Evolutionary conservation across 2,888 invertebrate genomes (phyloP).

Genomic region (Dasypolia templi): DNA sequence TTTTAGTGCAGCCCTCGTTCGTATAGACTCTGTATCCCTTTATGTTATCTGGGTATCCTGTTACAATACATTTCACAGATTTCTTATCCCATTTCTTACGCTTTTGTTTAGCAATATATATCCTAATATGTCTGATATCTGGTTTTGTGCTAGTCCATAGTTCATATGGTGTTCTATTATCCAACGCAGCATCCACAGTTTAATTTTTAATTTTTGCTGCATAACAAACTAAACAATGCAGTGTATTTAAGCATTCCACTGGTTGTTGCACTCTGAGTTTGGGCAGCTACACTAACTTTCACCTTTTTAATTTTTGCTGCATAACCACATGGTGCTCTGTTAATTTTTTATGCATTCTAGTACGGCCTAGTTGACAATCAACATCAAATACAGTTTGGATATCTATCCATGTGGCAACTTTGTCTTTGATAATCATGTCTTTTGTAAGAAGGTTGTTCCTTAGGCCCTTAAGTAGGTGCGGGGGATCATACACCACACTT

Average conservation of each 20-base stretch:
- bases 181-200: too few relatives aligned
- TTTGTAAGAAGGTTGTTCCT: neutral
- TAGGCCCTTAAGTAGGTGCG: neutral
- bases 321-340: neutral
- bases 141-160: too few relatives aligned
- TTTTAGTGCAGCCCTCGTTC: too few relatives aligned
- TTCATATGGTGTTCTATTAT: too few relatives aligned
- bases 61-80: too few relatives aligned
- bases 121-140: too few relatives aligned
- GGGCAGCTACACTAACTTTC: slow-evolving; percentile 3
- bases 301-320: neutral
- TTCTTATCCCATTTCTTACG: too few relatives aligned
- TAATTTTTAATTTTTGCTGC: too few relatives aligned
- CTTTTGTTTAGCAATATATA: too few relatives aligned
- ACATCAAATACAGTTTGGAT: neutral
- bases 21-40: too few relatives aligned
- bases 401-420: neutral
- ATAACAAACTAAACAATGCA: slow-evolving; percentile 7
- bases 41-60: too few relatives aligned
- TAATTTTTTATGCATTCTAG: neutral
- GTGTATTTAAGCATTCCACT: slow-evolving; percentile 2
- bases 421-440: neutral
- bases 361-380: neutral
- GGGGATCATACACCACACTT: neutral
- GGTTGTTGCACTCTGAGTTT: slow-evolving; percentile 8